A percentile compares a stretch with the other conserved stretches of the same genome.
Evolutionary conservation across 2,797 vertebrate species (phyloP).

Genomic region (Myotis daubentonii): DNA sequence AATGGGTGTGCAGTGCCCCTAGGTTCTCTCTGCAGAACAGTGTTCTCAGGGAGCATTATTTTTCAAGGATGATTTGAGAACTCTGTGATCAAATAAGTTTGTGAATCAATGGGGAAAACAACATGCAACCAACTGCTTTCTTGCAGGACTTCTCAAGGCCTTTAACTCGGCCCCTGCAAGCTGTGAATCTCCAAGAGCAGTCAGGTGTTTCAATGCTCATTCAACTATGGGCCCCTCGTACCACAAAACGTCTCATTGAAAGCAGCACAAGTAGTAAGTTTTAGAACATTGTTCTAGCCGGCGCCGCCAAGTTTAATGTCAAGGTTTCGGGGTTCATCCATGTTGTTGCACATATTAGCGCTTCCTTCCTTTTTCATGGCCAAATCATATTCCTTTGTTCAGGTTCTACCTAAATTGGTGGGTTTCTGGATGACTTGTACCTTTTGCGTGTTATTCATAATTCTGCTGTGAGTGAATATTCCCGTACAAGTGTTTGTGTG

Average conservation of each 20-base stretch:
- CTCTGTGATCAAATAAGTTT: not conserved
- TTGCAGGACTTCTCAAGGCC: not conserved
- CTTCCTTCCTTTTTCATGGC: not conserved
- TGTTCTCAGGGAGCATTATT: not conserved
- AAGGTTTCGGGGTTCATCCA: not conserved
- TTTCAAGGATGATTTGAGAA: not conserved
- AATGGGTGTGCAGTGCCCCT: fast-evolving
- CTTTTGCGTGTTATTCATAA: not conserved
- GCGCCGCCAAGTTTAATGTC: not conserved
- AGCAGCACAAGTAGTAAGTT: not conserved
- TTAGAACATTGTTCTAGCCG: not conserved
- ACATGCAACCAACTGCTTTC: not conserved
- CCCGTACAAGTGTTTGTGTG: not conserved
- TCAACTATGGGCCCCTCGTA: not conserved
- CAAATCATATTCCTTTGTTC: not conserved
- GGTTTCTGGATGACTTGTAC: not conserved
- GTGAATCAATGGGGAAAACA: not conserved
- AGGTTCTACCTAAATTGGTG: not conserved
- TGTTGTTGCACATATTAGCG: not conserved
- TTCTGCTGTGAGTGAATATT: not conserved
- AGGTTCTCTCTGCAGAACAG: not conserved
- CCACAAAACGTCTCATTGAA: not conserved
- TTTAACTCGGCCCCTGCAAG: not conserved
- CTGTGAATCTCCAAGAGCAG: not conserved
- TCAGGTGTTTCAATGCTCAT: not conserved